phyloP scores from a whole-genome alignment of 2,888 invertebrate genomes.

The Cremastobaeus sp. region DNA sequence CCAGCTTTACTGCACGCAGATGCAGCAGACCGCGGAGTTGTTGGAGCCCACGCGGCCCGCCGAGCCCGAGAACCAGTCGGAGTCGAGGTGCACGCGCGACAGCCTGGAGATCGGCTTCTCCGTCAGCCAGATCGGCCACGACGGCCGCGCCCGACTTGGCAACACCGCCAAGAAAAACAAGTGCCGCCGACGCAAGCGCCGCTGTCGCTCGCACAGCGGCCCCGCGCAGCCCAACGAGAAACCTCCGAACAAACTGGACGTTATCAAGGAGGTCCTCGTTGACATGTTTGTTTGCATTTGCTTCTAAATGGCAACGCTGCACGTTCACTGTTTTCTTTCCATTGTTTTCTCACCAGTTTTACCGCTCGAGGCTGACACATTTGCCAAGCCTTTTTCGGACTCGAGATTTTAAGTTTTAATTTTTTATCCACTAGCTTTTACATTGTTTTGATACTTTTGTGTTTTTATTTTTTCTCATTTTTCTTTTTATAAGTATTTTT shows the following conservation, averaged over 20 bases:
- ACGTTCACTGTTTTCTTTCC: no score
- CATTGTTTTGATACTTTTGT: no score
- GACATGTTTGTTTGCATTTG: constrained; percentile 74
- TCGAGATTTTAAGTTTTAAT: no score
- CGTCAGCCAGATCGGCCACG: constrained; percentile 43
- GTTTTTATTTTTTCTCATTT: no score
- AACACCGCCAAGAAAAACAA: no score
- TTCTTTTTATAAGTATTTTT: no score
- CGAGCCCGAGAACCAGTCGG: constrained; percentile 32
- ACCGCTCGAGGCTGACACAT: no score
- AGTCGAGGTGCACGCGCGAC: constrained; percentile 39
- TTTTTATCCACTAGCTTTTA: no score
- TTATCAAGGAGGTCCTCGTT: constrained; percentile 70
- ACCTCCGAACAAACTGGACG: constrained; percentile 70
- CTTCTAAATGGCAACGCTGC: no score
- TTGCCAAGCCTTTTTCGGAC: no score
- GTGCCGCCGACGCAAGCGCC: constrained; percentile 19
- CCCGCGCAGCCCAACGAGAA: constrained; percentile 68
- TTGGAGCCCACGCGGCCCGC: neutral
- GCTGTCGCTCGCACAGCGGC: constrained; percentile 66
- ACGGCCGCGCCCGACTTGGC: constrained; percentile 66
- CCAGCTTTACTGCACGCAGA: constrained; percentile 15
- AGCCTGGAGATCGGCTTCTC: constrained; percentile 44
- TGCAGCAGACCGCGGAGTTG: neutral
- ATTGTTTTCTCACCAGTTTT: no score